Conservation (phyloP, 2,113 vertebrate genomes). For the Uropsilus gracilis region DNA sequence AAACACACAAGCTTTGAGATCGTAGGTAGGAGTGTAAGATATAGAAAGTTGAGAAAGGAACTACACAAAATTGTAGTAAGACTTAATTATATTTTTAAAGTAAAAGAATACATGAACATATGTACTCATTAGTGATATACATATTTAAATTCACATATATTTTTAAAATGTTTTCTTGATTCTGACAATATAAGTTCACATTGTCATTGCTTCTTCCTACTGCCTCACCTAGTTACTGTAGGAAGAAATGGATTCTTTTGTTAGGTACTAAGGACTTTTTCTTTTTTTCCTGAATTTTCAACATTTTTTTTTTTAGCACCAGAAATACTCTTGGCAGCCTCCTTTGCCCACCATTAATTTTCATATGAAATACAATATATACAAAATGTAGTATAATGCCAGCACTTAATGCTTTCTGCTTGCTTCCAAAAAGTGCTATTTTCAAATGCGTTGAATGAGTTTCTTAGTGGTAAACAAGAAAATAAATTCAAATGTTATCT, state of each 20-base stretch:
- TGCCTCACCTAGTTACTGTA: background rate
- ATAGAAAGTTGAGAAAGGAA: background rate
- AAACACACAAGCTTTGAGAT: background rate
- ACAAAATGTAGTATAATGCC: background rate
- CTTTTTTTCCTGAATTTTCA: background rate
- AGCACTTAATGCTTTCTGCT: background rate
- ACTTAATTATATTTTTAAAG: background rate
- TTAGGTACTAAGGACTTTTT: background rate
- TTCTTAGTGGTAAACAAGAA: background rate
- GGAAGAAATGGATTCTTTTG: background rate
- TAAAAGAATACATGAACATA: background rate
- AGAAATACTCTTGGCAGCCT: background rate
- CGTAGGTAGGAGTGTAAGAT: background rate
- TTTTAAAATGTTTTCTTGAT: background rate
- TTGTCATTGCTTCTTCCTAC: background rate
- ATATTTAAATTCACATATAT: background rate
- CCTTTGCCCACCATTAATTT: background rate
- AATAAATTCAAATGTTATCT: slow-evolving; percentile 5
- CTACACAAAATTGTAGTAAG: background rate
- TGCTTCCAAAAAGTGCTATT: background rate
- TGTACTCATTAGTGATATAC: background rate
- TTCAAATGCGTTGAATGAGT: background rate
- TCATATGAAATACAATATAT: background rate
- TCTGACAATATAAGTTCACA: background rate
- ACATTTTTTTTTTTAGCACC: background rate